Percentiles rank a stretch among this genome's conserved stretches.
Evolutionary conservation across 1,140 invertebrate species (phyloP).

Genomic region (Papilio dardanus): DNA sequence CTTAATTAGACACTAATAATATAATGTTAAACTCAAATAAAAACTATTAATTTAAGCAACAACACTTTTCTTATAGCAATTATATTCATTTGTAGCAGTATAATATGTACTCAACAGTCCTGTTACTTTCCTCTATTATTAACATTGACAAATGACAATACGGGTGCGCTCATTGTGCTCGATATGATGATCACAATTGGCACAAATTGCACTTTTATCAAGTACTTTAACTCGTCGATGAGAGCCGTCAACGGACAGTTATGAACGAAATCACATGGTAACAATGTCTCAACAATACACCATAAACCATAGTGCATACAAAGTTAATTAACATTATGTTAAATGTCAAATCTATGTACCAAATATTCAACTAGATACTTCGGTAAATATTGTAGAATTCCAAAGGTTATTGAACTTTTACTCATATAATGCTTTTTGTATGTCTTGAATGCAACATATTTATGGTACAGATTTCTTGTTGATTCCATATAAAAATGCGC

Average conservation of each 20-base stretch:
- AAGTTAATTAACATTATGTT: no score
- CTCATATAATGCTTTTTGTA: neutral
- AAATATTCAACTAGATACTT: no score
- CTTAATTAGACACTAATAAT: neutral
- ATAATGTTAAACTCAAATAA: neutral
- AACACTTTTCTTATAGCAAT: neutral
- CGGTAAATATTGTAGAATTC: no score
- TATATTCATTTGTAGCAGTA: neutral
- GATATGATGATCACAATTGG: constrained; percentile 15
- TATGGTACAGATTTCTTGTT: neutral
- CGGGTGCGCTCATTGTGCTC: neutral
- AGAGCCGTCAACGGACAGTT: neutral
- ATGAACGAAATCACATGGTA: neutral
- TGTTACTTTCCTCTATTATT: neutral
- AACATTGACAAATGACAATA: constrained; percentile 12
- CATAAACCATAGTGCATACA: no score
- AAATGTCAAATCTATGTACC: no score
- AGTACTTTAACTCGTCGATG: constrained; percentile 2
- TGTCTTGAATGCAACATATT: neutral
- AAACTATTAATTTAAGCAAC: neutral
- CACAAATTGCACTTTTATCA: constrained; percentile 29
- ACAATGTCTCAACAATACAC: no score
- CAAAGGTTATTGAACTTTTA: no score
- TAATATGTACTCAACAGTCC: neutral
- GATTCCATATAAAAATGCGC: neutral